Base-by-base conservation (phyloP, 2,888 invertebrate genomes). In the Napeogenes inachia region DNA sequence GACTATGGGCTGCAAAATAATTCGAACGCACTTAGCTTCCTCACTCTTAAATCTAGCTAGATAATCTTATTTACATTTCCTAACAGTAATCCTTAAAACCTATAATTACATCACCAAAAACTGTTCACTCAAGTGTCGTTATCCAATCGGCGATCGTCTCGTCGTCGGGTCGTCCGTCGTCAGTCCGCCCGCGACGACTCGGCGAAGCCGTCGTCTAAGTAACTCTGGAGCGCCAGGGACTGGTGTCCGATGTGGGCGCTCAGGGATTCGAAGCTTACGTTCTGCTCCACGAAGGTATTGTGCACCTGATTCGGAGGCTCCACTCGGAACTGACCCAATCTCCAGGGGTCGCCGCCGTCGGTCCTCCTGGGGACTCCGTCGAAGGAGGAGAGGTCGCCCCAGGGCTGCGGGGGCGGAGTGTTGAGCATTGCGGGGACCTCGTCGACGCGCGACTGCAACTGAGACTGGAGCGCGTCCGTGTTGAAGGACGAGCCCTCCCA, bases 51-150 rank as follows among this genome's bases (percentile, higher is more conserved):
- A 70, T 68, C 78, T 87, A 86, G 72, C 79, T 87, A 88, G 75
- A 83, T 81, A 85, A 87, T 88, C 83, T 89, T 89, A 89, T 89
- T 77, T 89, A 89, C 89, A 89, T 78, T 75, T 71, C 82, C 79
- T 84, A 82, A 77, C 77, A 74, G 78, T 82, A 85, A 87, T 85
- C 83, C 87, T 87, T 87, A 86, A 84, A 72, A 76, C 78, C 71
- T 78, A 73, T 77, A 80, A 73, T 78, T 80, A 81, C 75, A 80
- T 78, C 77, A 80, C 75, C 76, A 74, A 73, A 74, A 73, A 56
- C 69, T 67, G 55, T 54, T 54, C 45, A 35, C 50, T 50, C 50
- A 53, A 56, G 61, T 54, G 54, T 57, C 57, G 13, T 59, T 45
- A 53, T 46, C 50, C 21, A 32, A 21, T 13, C 45, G 47, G 4